These are phyloP conservation scores for Labeo catla DNA, from an alignment of 2,113 vertebrate species.

Conservation along the genomic window DNA sequence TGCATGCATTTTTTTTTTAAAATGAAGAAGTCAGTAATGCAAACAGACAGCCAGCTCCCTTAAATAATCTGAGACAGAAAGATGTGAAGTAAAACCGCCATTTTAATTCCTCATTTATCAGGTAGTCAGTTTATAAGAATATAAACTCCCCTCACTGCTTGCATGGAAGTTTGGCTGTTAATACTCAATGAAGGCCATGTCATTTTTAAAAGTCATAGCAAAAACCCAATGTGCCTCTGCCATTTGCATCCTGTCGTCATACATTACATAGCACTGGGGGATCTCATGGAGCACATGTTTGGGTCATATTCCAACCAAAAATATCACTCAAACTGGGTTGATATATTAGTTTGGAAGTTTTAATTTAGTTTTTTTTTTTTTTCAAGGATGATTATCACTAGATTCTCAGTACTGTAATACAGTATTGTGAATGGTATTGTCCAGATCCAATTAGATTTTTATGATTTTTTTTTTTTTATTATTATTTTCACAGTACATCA, in stretches of 20 bases:
- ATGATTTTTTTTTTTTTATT: too few species aligned
- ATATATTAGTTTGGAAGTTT: not conserved
- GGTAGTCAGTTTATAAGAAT: not conserved
- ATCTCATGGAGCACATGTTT: not conserved
- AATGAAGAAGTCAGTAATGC: conserved; percentile 2
- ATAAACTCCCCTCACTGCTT: conserved; percentile 6
- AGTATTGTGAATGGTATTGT: not conserved
- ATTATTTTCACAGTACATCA: not conserved
- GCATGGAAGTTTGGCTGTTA: conserved; percentile 19
- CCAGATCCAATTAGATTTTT: not conserved
- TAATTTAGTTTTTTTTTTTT: not conserved
- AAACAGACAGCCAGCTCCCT: not conserved
- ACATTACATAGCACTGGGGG: not conserved
- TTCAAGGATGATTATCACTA: not conserved
- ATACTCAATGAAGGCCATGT: not conserved
- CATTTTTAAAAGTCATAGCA: conserved; percentile 25
- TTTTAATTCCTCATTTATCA: conserved; percentile 2
- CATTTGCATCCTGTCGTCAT: conserved; percentile 4
- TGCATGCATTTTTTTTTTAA: not conserved
- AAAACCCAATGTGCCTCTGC: conserved; percentile 30
- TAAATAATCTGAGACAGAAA: not conserved
- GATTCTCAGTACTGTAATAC: not conserved
- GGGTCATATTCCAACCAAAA: not conserved
- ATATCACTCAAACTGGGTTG: not conserved
- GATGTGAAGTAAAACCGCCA: not conserved